Evolutionary conservation across 2,113 vertebrate genomes (phyloP).

Genomic region (Boulengeromyrus knoepffleri): DNA sequence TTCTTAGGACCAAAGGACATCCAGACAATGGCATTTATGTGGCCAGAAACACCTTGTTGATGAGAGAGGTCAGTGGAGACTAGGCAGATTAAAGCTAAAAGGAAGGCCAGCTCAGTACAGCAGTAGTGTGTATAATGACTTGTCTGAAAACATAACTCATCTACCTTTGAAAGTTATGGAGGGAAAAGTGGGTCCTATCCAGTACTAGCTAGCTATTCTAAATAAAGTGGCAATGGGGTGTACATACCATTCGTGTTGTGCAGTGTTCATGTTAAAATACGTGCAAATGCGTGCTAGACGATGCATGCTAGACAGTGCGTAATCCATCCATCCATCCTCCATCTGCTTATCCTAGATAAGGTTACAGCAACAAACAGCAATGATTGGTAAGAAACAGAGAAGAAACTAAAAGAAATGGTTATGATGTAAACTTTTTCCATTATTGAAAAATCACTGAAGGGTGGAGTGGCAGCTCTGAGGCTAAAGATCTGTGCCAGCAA

Average conservation of each 20-base stretch:
- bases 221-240: not conserved
- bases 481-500: too few species aligned
- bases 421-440: not conserved
- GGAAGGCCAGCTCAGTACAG: too few species aligned
- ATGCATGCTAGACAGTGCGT: not conserved
- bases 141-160: not conserved
- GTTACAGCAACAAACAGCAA: not conserved
- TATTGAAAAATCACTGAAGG: not conserved
- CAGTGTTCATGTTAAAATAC: not conserved
- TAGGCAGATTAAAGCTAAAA: too few species aligned
- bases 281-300: not conserved
- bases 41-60: too few species aligned
- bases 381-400: not conserved
- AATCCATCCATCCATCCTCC: not conserved
- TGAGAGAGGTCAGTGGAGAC: too few species aligned
- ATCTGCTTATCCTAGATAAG: not conserved
- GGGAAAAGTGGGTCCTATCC: not conserved
- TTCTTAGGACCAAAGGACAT: not conserved
- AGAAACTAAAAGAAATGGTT: not conserved
- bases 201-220: not conserved
- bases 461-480: too few species aligned
- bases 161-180: not conserved
- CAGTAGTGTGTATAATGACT: too few species aligned
- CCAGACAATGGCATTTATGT: too few species aligned
- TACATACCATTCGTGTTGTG: not conserved